These are phyloP conservation scores for Acestrorhynchus altus DNA, from an alignment of 2,797 vertebrate species.

Conservation along the genomic window DNA sequence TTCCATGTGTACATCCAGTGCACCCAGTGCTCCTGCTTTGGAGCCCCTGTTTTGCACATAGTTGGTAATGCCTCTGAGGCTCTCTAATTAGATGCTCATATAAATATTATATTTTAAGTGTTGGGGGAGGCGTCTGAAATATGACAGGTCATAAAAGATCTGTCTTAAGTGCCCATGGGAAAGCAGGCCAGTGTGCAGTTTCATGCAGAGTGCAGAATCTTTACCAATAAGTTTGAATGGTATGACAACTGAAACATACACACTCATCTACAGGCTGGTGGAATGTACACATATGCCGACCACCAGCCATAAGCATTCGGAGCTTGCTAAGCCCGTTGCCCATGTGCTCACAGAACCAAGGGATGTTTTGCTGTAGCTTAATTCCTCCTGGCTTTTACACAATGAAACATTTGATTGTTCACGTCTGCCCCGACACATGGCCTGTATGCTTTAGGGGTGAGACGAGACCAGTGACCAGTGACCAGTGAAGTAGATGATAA, in stretches of 20 bases:
- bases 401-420: neutral
- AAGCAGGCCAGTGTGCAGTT: conserved; percentile 3
- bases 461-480: too few species aligned
- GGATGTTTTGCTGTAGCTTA: neutral
- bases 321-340: neutral
- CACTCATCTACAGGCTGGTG: neutral
- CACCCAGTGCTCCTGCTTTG: neutral
- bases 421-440: neutral
- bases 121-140: neutral
- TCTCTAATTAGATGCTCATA: conserved; percentile 11
- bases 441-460: too few species aligned
- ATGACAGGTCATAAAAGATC: conserved; percentile 1
- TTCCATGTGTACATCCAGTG: neutral
- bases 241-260: neutral
- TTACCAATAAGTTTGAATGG: neutral
- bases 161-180: neutral
- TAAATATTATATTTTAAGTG: conserved; percentile 28
- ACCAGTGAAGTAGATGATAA: too few species aligned
- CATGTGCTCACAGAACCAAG: neutral
- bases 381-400: neutral
- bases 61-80: neutral
- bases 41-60: neutral
- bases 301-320: neutral
- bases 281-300: neutral
- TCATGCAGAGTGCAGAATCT: neutral